Evolutionary conservation across 2,797 vertebrate species (phyloP), one percentile per base, ranked within the genome.

Genomic region (Sphaeramia orbicularis): DNA sequence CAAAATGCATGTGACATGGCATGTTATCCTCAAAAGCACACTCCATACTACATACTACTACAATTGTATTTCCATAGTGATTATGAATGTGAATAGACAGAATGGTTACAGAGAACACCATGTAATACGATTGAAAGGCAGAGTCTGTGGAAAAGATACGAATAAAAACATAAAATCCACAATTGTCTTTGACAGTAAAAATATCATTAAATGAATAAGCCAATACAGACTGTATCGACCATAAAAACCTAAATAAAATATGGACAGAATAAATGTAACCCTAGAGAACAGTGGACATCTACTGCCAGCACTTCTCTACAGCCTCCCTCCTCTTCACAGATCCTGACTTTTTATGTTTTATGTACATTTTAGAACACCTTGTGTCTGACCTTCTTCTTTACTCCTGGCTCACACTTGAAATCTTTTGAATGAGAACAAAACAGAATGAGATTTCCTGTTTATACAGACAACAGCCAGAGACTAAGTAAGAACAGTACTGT

Each of bases 371-470:
- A 84, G 55, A 52, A 42, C 30, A 36, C 47, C 7, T 45, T 63
- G 38, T 65, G 45, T 68, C 54, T 63, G 36, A 55, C 51, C 27
- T 40, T 53, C 42, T 32, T 43, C 42, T 42, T 41, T 45, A 30
- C 56, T 41, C 10, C 48, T 67, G 24, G 56, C 53, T 72, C 55
- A 35, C 50, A 2, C 24, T 51, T 54, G 51, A 57, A 62, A 65
- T 73, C 19, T 58, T 69, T 59, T 55, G 21, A 61, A 80, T 52
- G 57, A 72, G 69, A 83, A 80, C 64, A 79, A 74, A 77, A 64
- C 84, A 65, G 86, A 81, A 78, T 69, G 44, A 52, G 62, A 75
- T 78, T 91, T 87, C 75, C 83, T 86, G 80, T 89, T 87, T 86
- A 83, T 67, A 49, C 47, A 74, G 24, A 76, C 74, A 66, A 84